Evolutionary conservation across 2,113 vertebrate genomes (phyloP).

Genomic region (Girardinichthys multiradiatus): DNA sequence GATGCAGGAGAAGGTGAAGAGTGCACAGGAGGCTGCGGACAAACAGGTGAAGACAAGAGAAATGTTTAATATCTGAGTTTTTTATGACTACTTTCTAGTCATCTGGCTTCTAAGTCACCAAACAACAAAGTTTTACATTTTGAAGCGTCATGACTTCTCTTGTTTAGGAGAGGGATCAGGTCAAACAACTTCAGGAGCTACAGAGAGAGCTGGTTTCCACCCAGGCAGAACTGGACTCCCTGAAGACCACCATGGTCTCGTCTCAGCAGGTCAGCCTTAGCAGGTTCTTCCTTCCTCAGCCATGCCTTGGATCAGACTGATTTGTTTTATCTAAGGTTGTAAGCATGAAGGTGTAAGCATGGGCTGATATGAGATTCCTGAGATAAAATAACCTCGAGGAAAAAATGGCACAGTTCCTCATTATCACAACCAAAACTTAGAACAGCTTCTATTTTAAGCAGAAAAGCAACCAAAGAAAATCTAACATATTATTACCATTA

Average conservation of each 20-base stretch:
- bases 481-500: no score
- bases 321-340: no score
- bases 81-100: not conserved
- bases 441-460: no score
- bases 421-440: not conserved
- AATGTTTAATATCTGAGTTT: not conserved
- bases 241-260: conserved; percentile 81
- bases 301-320: no score
- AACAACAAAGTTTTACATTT: not conserved
- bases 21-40: conserved; percentile 84
- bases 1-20: conserved; percentile 89
- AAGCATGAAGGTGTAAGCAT: no score
- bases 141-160: not conserved
- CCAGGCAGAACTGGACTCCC: conserved; percentile 84
- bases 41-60: conserved; percentile 80
- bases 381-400: not conserved
- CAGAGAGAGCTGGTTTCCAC: conserved; percentile 87
- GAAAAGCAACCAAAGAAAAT: no score
- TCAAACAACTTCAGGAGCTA: conserved; percentile 85
- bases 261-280: conserved; percentile 83
- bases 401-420: not conserved
- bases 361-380: not conserved
- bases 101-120: not conserved
- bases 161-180: conserved; percentile 86
- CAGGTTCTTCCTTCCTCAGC: not conserved